Evolutionary conservation across 2,113 vertebrate genomes (phyloP).

Genomic region (Hydrochoerus hydrochaeris): DNA sequence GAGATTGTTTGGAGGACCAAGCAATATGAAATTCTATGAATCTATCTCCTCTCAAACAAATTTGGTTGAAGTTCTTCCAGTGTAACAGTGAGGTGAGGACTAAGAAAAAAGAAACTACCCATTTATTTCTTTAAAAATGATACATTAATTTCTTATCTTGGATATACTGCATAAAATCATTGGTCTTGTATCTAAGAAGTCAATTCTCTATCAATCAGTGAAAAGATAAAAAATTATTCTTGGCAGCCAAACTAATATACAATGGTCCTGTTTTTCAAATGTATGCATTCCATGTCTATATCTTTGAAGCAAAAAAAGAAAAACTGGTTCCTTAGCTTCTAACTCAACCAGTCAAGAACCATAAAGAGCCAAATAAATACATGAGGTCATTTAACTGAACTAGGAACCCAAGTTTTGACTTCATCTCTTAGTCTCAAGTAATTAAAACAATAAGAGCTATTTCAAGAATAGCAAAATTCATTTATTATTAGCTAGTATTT

Average conservation of each 20-base stretch:
- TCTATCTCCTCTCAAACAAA: conserved; percentile 14
- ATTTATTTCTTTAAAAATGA: conserved; percentile 47
- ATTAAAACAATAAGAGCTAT: conserved; percentile 47
- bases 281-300: not conserved
- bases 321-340: not conserved
- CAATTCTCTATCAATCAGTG: not conserved
- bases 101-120: not conserved
- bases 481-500: not conserved
- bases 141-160: not conserved
- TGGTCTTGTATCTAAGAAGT: not conserved
- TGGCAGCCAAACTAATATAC: not conserved
- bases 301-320: not conserved
- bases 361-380: not conserved
- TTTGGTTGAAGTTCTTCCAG: not conserved
- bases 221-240: conserved; percentile 40
- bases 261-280: not conserved
- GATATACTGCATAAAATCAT: not conserved
- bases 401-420: not conserved
- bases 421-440: not conserved
- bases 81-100: not conserved
- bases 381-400: not conserved
- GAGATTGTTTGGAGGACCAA: not conserved
- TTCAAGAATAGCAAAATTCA: not conserved
- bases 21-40: not conserved
- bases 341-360: not conserved